A percentile compares a stretch with the other conserved stretches of the same genome.
phyloP scores from a whole-genome alignment of 2,113 vertebrate species.

The Planiliza haematocheilus region DNA sequence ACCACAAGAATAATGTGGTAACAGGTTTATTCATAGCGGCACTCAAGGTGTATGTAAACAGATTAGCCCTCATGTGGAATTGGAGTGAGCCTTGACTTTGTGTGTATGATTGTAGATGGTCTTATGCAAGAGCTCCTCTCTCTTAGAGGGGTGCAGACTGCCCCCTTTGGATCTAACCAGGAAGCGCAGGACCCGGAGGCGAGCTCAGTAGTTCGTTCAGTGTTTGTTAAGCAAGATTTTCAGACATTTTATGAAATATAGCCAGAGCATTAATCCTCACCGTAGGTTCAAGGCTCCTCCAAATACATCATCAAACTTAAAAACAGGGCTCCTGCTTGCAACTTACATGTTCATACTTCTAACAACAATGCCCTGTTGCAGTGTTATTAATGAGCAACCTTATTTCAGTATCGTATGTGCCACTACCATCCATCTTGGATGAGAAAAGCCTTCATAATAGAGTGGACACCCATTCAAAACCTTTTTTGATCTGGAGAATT shows the following conservation, averaged over 20 bases:
- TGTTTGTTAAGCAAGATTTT: background rate
- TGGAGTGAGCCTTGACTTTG: background rate
- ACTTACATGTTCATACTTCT: background rate
- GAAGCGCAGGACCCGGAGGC: background rate
- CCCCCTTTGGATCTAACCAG: conserved; percentile 46
- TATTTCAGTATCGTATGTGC: background rate
- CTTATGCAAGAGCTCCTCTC: conserved; percentile 30
- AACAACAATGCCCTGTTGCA: background rate
- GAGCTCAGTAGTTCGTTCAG: background rate
- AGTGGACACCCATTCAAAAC: conserved; percentile 12
- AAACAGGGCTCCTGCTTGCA: background rate
- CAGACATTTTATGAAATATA: background rate
- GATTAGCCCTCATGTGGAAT: conserved; percentile 35
- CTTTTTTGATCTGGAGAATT: conserved; percentile 10
- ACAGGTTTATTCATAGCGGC: conserved; percentile 38
- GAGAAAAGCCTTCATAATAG: conserved; percentile 2
- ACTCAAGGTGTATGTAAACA: conserved; percentile 48
- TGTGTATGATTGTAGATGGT: conserved; percentile 4
- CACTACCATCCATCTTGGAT: background rate
- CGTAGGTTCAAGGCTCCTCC: background rate
- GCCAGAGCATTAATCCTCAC: background rate
- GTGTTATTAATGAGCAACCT: background rate
- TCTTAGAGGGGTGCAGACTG: conserved; percentile 31
- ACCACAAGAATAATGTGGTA: background rate
- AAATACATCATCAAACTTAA: conserved; percentile 12